phyloP scores from a whole-genome alignment of 2,888 invertebrate species.

The Pristionchus arcanus region DNA sequence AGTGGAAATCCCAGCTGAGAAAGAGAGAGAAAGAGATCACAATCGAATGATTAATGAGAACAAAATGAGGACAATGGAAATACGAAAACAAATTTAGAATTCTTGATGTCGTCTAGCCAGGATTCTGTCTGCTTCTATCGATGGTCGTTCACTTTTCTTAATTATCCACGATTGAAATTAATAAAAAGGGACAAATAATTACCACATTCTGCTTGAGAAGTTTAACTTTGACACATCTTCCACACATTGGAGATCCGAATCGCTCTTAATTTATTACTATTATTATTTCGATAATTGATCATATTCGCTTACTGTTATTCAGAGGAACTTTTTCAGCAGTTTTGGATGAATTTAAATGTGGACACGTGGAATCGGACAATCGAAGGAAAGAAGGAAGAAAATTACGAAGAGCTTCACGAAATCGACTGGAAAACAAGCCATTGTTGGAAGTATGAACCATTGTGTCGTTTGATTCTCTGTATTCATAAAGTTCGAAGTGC shows the following conservation, averaged over 20 bases:
- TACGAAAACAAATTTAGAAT: conserved; percentile 16
- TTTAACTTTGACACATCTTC: not conserved
- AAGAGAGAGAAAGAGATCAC: conserved; percentile 11
- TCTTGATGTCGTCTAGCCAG: conserved; percentile 19
- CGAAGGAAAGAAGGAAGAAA: conserved; percentile 26
- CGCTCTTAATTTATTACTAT: not conserved
- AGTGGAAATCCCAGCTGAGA: not conserved
- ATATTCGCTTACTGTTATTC: not conserved
- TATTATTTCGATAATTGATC: not conserved
- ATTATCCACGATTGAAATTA: not conserved
- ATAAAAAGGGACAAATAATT: not conserved
- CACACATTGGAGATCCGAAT: not conserved
- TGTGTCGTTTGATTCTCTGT: not conserved
- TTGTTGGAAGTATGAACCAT: not conserved
- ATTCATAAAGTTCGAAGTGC: not conserved
- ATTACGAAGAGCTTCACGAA: conserved; percentile 15
- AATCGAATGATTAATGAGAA: not conserved
- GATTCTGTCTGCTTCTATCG: conserved; percentile 9
- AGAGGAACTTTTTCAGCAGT: not conserved
- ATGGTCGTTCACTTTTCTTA: conserved; percentile 24
- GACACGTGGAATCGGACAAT: not conserved
- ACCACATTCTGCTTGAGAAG: not conserved
- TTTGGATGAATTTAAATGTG: conserved; percentile 2
- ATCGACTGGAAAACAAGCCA: conserved; percentile 2
- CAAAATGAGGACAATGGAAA: not conserved